A percentile compares a stretch with the other conserved stretches of the same genome.
Evolutionary conservation across 2,797 vertebrate species (phyloP).

Genomic region (Fringilla coelebs): DNA sequence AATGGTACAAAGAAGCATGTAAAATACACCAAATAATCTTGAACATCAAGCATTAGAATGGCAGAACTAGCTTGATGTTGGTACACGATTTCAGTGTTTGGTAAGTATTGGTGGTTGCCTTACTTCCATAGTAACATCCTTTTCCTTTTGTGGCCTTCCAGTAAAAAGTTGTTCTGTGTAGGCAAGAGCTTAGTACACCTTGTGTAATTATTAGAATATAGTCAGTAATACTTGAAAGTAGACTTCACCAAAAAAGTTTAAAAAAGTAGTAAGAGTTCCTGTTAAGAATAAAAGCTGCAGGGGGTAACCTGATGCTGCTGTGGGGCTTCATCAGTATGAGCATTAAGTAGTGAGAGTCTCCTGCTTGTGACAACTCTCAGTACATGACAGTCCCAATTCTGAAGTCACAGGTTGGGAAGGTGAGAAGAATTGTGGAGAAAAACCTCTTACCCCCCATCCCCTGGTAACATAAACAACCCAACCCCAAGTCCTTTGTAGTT

Average conservation of each 20-base stretch:
- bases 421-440: not conserved
- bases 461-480: not conserved
- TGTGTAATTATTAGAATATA: not conserved
- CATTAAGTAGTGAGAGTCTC: not conserved
- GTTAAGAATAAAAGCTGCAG: not conserved
- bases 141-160: not conserved
- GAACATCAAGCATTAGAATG: not conserved
- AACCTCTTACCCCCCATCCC: rapidly evolving
- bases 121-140: not conserved
- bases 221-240: not conserved
- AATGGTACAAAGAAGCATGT: not conserved
- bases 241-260: not conserved
- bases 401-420: not conserved
- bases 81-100: not conserved
- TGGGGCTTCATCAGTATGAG: not conserved
- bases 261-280: not conserved
- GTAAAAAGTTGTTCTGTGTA: not conserved
- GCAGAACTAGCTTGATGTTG: not conserved
- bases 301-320: not conserved
- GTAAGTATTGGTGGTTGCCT: not conserved
- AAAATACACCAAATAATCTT: not conserved
- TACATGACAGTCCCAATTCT: not conserved
- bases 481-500: not conserved
- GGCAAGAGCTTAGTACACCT: not conserved
- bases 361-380: not conserved